phyloP scores from a whole-genome alignment of 2,113 vertebrate species.

The Cynocephalus volans region DNA sequence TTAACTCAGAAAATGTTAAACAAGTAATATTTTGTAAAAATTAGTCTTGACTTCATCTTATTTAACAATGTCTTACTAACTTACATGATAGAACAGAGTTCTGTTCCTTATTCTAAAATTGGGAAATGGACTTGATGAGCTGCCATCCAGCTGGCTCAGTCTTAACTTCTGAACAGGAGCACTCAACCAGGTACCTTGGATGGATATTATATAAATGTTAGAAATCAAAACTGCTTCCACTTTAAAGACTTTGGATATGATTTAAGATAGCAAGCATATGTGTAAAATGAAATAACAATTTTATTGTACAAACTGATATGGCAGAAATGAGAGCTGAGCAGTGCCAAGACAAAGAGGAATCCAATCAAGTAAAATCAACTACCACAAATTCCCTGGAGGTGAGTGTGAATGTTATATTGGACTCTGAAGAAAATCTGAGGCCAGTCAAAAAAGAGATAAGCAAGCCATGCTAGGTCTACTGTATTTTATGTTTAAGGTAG shows the following conservation, averaged over 20 bases:
- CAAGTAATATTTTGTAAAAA: background rate
- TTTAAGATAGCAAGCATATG: background rate
- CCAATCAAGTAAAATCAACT: background rate
- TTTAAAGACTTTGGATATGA: slow-evolving; percentile 47
- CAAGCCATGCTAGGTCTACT: background rate
- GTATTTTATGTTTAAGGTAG: background rate
- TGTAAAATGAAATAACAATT: slow-evolving; percentile 25
- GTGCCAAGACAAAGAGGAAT: background rate
- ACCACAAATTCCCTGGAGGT: background rate
- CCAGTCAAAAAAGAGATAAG: slow-evolving; percentile 1
- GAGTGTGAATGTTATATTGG: background rate
- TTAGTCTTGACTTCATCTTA: background rate
- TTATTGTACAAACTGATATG: background rate
- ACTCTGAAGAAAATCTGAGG: background rate
- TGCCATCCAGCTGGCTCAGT: background rate
- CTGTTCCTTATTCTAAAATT: background rate
- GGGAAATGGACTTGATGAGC: background rate
- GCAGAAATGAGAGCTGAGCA: background rate
- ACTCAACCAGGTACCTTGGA: background rate
- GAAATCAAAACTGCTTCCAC: background rate
- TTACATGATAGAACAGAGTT: background rate
- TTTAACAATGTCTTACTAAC: background rate
- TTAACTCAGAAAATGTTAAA: slow-evolving; percentile 5
- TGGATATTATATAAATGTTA: background rate
- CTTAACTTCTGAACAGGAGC: background rate